Base-by-base conservation (phyloP, 2,888 invertebrate species). In the Eupithecia abbreviata region DNA sequence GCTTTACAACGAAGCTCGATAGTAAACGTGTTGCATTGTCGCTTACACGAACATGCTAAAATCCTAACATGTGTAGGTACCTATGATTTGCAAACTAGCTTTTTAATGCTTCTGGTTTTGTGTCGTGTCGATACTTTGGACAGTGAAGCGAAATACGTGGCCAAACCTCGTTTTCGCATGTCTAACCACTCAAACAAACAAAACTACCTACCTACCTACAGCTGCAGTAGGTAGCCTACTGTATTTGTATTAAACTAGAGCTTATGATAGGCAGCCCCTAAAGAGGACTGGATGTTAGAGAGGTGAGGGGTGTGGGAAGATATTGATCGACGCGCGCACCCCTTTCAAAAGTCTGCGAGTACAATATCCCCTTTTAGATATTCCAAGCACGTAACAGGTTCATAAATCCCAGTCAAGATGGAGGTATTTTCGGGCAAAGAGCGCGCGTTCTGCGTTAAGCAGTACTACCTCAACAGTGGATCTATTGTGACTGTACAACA, bases 241-340 rank as follows among this genome's bases (percentile, higher is more conserved):
- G 51, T 51, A 62, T 62, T 4, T 30, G 18, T 2, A 62, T 30
- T 30, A 4, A 12, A 62, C 4, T 62, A 62, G 62, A 62, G 62
- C 58, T 58, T 18, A 9, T 15, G 10, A 30, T 58, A 58, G 18
- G 10, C 62, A 62, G 10, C 62, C 4, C 3, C 2, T 12, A 12
- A 30, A 18, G 30, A 30, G 3, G 30, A 62, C 30, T 62, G 62
- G 58, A 18, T 18, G n/a, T 7, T 7, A 2, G 12, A 30, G 12
- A 3, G 58, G 58, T 18, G 3, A n/a, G n/a, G 58, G 62, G 62
- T 7, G 4, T 10, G 62, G 62, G 10, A 30, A 10, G 62, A 10
- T 58, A 62, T 62, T 30, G 62, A 68, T 68, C 67, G 67, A 51
- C 76, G 76, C 76, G 76, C 76, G 73, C 76, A 73, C 55, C 69